phyloP scores from a whole-genome alignment of 92 coral and sea anemone species.

The Paramuricea clavata region DNA sequence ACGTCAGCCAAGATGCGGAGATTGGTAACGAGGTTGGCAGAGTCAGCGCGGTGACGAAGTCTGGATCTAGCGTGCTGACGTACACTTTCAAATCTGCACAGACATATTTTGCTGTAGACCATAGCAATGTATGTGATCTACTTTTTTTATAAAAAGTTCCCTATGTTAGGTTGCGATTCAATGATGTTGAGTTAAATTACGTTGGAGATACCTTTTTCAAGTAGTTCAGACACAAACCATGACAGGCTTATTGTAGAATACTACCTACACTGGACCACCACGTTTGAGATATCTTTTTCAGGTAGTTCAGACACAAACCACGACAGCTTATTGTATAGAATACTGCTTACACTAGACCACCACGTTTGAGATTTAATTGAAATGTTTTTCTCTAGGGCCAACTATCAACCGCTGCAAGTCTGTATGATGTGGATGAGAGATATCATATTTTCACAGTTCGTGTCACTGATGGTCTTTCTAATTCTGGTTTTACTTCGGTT shows the following conservation, averaged over 20 bases:
- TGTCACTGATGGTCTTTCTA: conserved; percentile 79
- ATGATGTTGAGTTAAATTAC: not conserved
- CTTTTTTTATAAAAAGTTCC: no score
- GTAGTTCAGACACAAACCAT: not conserved
- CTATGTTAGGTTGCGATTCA: not conserved
- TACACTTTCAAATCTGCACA: conserved; percentile 84
- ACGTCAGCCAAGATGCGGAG: conserved; percentile 74
- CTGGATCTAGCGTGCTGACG: conserved; percentile 76
- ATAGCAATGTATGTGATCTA: conserved; percentile 69
- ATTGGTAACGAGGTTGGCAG: conserved; percentile 76
- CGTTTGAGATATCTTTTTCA: not conserved
- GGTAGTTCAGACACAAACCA: not conserved
- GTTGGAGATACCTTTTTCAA: not conserved
- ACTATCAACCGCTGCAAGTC: conserved; percentile 64
- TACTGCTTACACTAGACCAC: not conserved
- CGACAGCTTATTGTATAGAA: not conserved
- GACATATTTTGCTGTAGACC: conserved; percentile 68
- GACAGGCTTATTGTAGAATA: not conserved
- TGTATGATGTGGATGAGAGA: conserved; percentile 77
- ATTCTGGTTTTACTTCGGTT: conserved; percentile 92
- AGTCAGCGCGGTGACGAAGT: conserved; percentile 71
- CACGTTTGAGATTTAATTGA: not conserved
- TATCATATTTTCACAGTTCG: conserved; percentile 81
- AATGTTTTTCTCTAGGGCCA: conserved; percentile 70
- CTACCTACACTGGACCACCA: not conserved